Evolutionary conservation across 2,797 vertebrate species (phyloP), one percentile per base, ranked within the genome.

Genomic region (Sebastes vulpes): DNA sequence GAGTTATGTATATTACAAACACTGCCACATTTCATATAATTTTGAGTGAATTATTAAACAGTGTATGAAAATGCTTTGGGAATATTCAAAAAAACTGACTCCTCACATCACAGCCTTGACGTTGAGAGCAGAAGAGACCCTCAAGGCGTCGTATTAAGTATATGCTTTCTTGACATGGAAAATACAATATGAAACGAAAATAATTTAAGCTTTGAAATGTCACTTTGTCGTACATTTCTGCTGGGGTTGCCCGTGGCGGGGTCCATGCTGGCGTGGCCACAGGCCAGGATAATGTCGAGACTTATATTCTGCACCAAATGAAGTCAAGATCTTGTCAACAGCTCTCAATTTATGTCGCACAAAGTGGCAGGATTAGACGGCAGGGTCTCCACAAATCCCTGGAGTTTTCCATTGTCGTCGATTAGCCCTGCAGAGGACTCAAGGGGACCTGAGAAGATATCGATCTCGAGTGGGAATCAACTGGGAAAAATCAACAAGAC

Each of bases 401-500:
- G 12, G 66, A 82, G 92, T 54, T 79, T 89, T 85, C 46, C 18
- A 58, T 75, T 88, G 85, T 73, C 20, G 71, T 81, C 65, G 61
- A 91, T 95, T 94, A 92, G 91, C 82, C 82, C 72, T 65, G 66
- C 76, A 66, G 73, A 66, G 35, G 65, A 77, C 69, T 72, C 48
- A 85, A 78, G 86, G 63, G 65, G 53, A 84, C 85, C 65, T 71
- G 56, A 72, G 65, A 82, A 77, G 87, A 85, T 89, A 92, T 93
- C 72, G 90, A 91, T 91, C 89, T 84, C 23, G 61, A 82, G 70
- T 56, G 56, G 72, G 78, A 90, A 93, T 87, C 89, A 85, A 89
- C 72, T 67, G 10, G 78, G 80, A 86, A 88, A 42, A 90, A 93
- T 91, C 89, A 90, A 89, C 81, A 86, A 77, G 57, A 18, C 28